phyloP scores from a whole-genome alignment of 1,140 invertebrate genomes.

The Drosophila bifasciata region DNA sequence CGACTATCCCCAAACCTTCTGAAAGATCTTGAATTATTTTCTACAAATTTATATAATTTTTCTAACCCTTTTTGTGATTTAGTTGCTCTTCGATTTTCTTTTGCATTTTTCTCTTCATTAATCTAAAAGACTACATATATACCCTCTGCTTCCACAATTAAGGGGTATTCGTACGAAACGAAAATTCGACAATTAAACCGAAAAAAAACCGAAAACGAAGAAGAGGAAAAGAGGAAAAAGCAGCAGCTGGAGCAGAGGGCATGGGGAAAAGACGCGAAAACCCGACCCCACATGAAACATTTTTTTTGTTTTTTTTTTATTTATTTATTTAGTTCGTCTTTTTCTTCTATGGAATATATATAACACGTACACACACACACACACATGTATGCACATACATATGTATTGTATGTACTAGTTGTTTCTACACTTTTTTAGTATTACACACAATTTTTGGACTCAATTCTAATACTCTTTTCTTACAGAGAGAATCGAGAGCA shows the following conservation, averaged over 20 bases:
- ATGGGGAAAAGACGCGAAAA: neutral
- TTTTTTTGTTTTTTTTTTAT: conserved; percentile 9
- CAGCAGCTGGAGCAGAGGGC: neutral
- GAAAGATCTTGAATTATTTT: too few relatives aligned
- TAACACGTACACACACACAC: conserved; percentile 1
- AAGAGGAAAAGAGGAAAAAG: conserved; percentile 17
- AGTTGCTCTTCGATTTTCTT: too few relatives aligned
- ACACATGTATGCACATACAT: conserved; percentile 19
- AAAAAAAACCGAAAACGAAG: conserved; percentile 24
- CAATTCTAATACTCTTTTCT: conserved; percentile 5
- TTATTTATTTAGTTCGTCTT: conserved; percentile 12
- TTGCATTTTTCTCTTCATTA: too few relatives aligned
- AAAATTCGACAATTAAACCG: conserved; percentile 60
- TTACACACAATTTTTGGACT: conserved; percentile 14
- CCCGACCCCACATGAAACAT: conserved; percentile 41
- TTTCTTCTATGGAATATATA: conserved; percentile 3
- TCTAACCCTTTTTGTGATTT: too few relatives aligned
- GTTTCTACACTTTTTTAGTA: too few relatives aligned
- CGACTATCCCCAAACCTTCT: too few relatives aligned
- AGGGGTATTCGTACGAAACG: conserved; percentile 11
- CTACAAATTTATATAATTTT: too few relatives aligned
- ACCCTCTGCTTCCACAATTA: too few relatives aligned
- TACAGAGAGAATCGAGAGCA: too few relatives aligned
- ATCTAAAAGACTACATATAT: too few relatives aligned
- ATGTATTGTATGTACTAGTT: conserved; percentile 4